phyloP scores from a whole-genome alignment of 2,113 vertebrate species.

The Elanoides forficatus region DNA sequence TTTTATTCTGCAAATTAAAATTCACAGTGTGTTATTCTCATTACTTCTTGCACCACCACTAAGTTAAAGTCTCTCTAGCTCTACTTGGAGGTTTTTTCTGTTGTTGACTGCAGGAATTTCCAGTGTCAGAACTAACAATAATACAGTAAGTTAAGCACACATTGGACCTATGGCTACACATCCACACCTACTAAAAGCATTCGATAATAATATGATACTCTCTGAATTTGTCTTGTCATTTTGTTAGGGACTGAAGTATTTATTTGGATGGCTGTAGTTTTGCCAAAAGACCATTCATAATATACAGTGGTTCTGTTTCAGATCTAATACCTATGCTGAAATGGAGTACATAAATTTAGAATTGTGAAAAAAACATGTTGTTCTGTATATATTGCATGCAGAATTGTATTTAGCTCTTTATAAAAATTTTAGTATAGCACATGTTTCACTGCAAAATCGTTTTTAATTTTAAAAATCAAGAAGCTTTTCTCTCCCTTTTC shows the following conservation, averaged over 20 bases:
- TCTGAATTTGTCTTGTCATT: slow-evolving; percentile 36
- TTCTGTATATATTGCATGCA: not conserved
- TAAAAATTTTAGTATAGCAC: not conserved
- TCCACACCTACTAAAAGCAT: slow-evolving; percentile 14
- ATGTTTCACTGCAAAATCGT: not conserved
- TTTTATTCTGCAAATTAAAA: not conserved
- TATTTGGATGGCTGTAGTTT: slow-evolving; percentile 41
- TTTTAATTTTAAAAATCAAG: not conserved
- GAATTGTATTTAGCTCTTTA: not conserved
- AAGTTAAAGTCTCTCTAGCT: not conserved
- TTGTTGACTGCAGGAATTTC: not conserved
- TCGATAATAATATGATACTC: not conserved
- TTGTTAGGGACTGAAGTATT: slow-evolving; percentile 38
- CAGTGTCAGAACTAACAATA: slow-evolving; percentile 2
- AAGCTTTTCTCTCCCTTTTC: not conserved
- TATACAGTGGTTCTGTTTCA: slow-evolving; percentile 22
- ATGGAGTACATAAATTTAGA: not conserved
- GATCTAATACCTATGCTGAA: slow-evolving; percentile 30
- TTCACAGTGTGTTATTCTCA: not conserved
- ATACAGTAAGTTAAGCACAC: not conserved
- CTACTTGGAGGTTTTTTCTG: fast-evolving
- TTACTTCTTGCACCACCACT: not conserved
- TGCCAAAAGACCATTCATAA: slow-evolving; percentile 39
- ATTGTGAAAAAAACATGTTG: not conserved
- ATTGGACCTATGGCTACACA: not conserved